Conservation (phyloP, 2,113 vertebrate species). For the Camelus bactrianus region DNA sequence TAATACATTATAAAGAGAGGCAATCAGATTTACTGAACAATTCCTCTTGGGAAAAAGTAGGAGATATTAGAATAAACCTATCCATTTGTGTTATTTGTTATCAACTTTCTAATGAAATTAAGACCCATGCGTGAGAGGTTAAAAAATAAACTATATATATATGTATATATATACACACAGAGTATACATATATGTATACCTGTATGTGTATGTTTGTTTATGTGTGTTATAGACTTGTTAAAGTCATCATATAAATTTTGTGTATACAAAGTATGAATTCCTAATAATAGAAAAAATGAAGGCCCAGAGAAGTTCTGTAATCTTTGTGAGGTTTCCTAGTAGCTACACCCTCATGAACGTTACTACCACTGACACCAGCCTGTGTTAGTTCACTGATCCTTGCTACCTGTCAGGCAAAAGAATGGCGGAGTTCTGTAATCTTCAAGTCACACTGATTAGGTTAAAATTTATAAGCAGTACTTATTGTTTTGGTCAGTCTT, state of each 20-base stretch:
- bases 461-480: conserved; percentile 63
- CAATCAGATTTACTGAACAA: not conserved
- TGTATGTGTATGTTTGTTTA: not conserved
- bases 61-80: not conserved
- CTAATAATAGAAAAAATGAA: not conserved
- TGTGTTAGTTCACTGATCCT: not conserved
- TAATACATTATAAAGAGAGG: not conserved
- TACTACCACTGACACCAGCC: not conserved
- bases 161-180: not conserved
- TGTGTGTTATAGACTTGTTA: not conserved
- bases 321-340: not conserved
- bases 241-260: not conserved
- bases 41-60: not conserved
- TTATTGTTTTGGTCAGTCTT: conserved; percentile 63
- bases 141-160: not conserved
- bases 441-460: not conserved
- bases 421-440: conserved; percentile 33
- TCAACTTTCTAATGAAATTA: not conserved
- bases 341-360: not conserved
- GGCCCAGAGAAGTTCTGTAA: not conserved
- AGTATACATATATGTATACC: not conserved
- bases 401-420: conserved; percentile 19
- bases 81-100: not conserved
- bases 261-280: not conserved
- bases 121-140: not conserved